These are phyloP conservation scores for Myocastor coypus DNA, from an alignment of 2,113 vertebrate genomes.

Conservation along the genomic window DNA sequence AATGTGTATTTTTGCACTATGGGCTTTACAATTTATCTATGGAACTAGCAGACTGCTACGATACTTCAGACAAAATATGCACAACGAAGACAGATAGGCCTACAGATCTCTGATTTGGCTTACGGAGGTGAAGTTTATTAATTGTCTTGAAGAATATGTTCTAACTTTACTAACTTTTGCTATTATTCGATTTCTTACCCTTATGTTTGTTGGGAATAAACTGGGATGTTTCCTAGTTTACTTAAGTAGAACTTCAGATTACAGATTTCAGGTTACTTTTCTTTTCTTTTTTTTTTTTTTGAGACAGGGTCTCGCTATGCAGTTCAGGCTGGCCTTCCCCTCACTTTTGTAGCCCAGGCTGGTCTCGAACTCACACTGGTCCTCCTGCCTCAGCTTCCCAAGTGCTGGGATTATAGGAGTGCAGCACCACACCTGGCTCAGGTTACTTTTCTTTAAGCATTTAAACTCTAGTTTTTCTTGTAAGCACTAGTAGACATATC, in stretches of 20 bases:
- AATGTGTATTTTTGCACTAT: conserved; percentile 16
- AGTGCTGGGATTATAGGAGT: too few species aligned
- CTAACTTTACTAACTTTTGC: background rate
- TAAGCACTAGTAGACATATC: background rate
- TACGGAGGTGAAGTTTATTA: background rate
- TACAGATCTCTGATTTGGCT: background rate
- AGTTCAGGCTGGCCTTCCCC: too few species aligned
- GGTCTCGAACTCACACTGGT: too few species aligned
- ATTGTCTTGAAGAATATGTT: background rate
- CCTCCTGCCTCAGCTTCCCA: too few species aligned
- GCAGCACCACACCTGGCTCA: too few species aligned
- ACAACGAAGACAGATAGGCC: background rate
- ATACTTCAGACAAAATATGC: background rate
- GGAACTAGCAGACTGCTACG: background rate
- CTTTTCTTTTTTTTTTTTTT: too few species aligned
- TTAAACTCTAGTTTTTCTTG: background rate
- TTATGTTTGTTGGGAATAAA: background rate
- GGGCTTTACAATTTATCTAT: background rate
- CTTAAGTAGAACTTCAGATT: background rate
- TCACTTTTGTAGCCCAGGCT: too few species aligned
- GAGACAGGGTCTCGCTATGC: too few species aligned
- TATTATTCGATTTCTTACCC: background rate
- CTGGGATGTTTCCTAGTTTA: background rate
- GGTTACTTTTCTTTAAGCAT: background rate
- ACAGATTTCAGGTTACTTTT: too few species aligned